These are phyloP conservation scores for Noctuana brunneofusca DNA, from an alignment of 2,888 invertebrate genomes.

Conservation along the genomic window DNA sequence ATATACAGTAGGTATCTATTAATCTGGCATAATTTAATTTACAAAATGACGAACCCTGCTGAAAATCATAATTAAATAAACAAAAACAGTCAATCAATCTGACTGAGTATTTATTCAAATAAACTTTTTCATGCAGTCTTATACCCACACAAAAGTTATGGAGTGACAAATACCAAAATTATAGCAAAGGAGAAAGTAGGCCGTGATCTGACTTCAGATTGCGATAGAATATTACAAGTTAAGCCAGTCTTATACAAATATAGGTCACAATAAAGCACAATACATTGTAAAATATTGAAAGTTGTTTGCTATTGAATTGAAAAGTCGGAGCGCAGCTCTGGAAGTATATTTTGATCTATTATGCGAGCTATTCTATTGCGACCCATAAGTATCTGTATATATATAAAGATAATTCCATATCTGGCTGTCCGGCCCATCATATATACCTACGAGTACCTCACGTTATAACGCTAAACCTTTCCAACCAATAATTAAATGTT, in stretches of 20 bases:
- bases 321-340: neutral
- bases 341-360: slow-evolving; percentile 10
- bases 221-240: slow-evolving; percentile 20
- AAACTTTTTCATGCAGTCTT: neutral
- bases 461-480: no score
- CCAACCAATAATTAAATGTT: no score
- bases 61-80: no score
- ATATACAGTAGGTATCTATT: no score
- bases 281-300: slow-evolving; percentile 18
- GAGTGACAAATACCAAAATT: neutral
- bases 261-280: slow-evolving; percentile 23
- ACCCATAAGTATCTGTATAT: neutral
- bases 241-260: slow-evolving; percentile 9
- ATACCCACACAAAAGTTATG: neutral
- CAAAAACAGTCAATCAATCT: neutral
- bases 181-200: neutral
- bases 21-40: no score
- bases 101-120: neutral
- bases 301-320: slow-evolving; percentile 13
- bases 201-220: slow-evolving; percentile 11
- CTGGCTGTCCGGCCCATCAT: no score
- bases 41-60: no score
- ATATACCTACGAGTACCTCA: no score
- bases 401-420: neutral
- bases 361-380: neutral